A percentile compares a stretch with the other conserved stretches of the same genome.
These are phyloP conservation scores for Sarcophaga peregrina DNA, from an alignment of 1,140 invertebrate genomes.

Conservation along the genomic window DNA sequence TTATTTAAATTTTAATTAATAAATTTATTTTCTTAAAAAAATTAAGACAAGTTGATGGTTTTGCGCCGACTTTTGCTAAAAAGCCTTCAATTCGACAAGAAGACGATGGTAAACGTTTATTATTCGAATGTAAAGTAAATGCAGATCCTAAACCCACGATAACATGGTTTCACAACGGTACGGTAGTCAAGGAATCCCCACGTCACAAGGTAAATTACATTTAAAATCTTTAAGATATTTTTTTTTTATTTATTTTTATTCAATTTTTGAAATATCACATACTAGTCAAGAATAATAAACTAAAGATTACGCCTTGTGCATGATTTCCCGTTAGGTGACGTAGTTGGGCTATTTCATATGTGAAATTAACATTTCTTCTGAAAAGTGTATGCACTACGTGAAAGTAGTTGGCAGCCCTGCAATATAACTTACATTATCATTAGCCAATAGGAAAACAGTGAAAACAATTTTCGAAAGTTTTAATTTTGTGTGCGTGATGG, in stretches of 20 bases:
- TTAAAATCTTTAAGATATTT: not conserved
- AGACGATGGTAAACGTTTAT: slow-evolving; percentile 93
- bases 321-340: no score
- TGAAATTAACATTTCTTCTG: no score
- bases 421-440: no score
- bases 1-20: not conserved
- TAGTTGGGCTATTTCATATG: no score
- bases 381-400: no score
- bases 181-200: slow-evolving; percentile 77
- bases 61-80: slow-evolving; percentile 96
- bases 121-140: slow-evolving; percentile 96
- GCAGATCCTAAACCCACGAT: slow-evolving; percentile 93
- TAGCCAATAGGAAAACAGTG: no score
- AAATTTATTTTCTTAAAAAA: slow-evolving; percentile 6
- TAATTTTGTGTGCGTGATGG: no score
- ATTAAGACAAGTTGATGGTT: slow-evolving; percentile 92
- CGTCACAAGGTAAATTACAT: slow-evolving; percentile 80
- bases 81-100: slow-evolving; percentile 97
- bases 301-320: no score
- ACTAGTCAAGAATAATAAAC: no score
- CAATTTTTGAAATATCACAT: no score
- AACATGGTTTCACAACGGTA: slow-evolving; percentile 90
- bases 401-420: no score
- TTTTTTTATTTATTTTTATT: not conserved
- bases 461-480: no score